Conservation (phyloP, 2,888 invertebrate genomes). For the Hydropsyche betteni region DNA sequence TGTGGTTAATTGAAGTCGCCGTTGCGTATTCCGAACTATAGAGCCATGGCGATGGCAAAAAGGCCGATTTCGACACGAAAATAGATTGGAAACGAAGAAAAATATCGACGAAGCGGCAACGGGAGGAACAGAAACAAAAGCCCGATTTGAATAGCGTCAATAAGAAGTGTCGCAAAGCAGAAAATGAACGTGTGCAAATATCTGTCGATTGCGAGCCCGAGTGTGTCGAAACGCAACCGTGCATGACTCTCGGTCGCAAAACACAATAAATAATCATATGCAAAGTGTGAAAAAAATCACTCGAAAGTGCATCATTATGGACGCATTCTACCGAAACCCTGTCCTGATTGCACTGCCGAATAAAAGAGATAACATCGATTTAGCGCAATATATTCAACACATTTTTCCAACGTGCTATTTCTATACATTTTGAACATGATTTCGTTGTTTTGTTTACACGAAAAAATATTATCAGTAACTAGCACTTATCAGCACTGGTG, state of each 20-base stretch:
- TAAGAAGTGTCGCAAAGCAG: neutral
- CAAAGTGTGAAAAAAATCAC: neutral
- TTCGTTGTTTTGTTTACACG: no score
- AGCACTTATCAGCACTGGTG: no score
- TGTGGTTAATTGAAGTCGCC: slow-evolving; percentile 6
- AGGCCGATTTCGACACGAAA: slow-evolving; percentile 21
- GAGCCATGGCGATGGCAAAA: slow-evolving; percentile 6
- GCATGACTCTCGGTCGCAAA: slow-evolving; percentile 16
- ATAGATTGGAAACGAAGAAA: neutral
- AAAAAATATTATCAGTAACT: no score
- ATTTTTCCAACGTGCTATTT: no score
- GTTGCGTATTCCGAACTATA: neutral
- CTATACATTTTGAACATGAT: no score
- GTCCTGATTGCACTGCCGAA: neutral
- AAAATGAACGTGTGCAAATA: neutral
- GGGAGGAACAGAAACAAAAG: neutral
- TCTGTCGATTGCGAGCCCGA: slow-evolving; percentile 6
- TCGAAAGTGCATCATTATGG: slow-evolving; percentile 27
- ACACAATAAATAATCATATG: slow-evolving; percentile 15
- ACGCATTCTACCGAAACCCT: slow-evolving; percentile 2
- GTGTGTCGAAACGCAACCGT: slow-evolving; percentile 14
- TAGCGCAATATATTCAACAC: no score
- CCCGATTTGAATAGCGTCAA: neutral
- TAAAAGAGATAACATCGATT: no score
- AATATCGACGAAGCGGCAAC: neutral